Evolutionary conservation across 2,888 invertebrate species (phyloP).

Genomic region (Stramonita haemastoma): DNA sequence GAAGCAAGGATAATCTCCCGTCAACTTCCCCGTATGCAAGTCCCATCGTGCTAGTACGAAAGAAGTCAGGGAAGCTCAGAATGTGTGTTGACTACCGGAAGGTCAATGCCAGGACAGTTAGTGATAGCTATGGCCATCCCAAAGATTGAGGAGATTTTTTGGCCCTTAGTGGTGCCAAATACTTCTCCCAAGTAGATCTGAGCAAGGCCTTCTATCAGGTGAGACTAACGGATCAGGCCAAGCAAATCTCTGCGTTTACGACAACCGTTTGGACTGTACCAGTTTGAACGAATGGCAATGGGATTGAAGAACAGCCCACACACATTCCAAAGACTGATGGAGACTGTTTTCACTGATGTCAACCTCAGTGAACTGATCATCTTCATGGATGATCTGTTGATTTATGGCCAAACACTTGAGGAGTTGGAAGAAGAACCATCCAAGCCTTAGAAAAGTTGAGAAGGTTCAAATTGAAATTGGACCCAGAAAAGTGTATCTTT

Average conservation of each 20-base stretch:
- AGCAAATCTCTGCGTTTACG: conserved; percentile 33
- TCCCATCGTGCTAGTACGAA: conserved; percentile 35
- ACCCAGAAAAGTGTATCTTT: conserved; percentile 35
- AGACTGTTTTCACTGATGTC: conserved; percentile 37
- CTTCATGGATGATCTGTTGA: conserved; percentile 35
- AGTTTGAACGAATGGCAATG: conserved; percentile 35
- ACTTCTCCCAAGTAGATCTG: conserved; percentile 18
- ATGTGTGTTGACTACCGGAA: conserved; percentile 32
- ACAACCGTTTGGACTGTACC: conserved; percentile 31
- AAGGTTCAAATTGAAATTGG: conserved; percentile 22
- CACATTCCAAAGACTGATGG: conserved; percentile 37
- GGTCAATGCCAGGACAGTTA: neutral
- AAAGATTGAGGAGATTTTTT: conserved; percentile 32
- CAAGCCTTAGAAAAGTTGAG: conserved; percentile 14
- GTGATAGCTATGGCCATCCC: conserved; percentile 34
- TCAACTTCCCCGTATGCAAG: conserved; percentile 23
- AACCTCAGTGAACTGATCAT: conserved; percentile 19
- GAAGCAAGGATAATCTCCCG: conserved; percentile 26
- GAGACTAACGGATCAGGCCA: conserved; percentile 4
- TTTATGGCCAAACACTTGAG: conserved; percentile 13
- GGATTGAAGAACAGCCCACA: conserved; percentile 28
- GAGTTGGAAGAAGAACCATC: neutral
- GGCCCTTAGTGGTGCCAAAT: conserved; percentile 6
- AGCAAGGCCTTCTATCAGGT: conserved; percentile 28
- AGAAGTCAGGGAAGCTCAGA: neutral